Percentiles rank a stretch among this genome's conserved stretches.
Evolutionary conservation across 2,888 invertebrate genomes (phyloP).

Genomic region (Eupeodes luniger): DNA sequence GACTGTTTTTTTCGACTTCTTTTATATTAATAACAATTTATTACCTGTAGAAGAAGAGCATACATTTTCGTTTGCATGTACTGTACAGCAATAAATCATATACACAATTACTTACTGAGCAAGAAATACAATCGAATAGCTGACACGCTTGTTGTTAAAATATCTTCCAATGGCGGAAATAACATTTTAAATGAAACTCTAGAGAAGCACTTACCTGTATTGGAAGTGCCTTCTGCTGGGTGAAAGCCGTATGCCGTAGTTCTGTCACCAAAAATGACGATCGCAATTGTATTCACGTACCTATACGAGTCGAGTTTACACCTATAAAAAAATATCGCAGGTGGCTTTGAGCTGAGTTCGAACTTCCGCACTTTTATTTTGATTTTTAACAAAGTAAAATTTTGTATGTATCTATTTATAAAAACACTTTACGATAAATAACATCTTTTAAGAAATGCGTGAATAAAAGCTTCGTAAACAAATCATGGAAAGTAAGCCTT

Average conservation of each 20-base stretch:
- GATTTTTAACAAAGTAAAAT: constrained; percentile 2
- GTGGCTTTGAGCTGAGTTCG: constrained; percentile 51
- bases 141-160: constrained; percentile 45
- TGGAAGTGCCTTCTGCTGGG: constrained; percentile 35
- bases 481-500: constrained; percentile 17
- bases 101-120: constrained; percentile 35
- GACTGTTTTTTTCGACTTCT: constrained; percentile 38
- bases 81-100: constrained; percentile 34
- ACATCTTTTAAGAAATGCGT: constrained; percentile 47
- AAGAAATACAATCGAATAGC: constrained; percentile 46
- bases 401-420: constrained; percentile 6
- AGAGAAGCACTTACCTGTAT: constrained; percentile 57
- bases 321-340: constrained; percentile 37
- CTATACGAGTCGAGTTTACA: neutral
- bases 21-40: constrained; percentile 13
- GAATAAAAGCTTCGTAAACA: constrained; percentile 42
- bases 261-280: constrained; percentile 57
- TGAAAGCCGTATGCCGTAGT: constrained; percentile 51
- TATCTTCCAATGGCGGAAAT: constrained; percentile 16
- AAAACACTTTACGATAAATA: constrained; percentile 14
- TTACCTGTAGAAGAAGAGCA: neutral
- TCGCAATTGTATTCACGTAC: constrained; percentile 64
- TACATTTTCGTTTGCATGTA: constrained; percentile 6
- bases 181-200: constrained; percentile 11
- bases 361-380: constrained; percentile 63